Conservation (phyloP, 53 echinoderm and acorn worm genomes). For the Astropecten irregularis region DNA sequence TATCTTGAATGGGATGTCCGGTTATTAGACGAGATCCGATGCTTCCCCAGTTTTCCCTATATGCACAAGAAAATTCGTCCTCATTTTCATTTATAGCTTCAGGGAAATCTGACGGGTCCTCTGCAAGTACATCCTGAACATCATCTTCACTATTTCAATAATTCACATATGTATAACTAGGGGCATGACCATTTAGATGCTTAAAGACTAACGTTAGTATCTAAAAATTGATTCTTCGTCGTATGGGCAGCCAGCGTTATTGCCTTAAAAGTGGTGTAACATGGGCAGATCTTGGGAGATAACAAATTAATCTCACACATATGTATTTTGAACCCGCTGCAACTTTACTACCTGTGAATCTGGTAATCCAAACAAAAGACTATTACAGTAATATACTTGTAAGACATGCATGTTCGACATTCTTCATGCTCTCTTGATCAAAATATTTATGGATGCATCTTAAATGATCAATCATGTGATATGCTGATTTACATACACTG, state of each 20-base stretch:
- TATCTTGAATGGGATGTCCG: slow-evolving; percentile 9
- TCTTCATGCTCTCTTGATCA: slow-evolving; percentile 32
- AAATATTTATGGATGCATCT: slow-evolving; percentile 40
- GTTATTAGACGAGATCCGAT: neutral
- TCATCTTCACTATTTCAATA: neutral
- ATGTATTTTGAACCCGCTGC: slow-evolving; percentile 3
- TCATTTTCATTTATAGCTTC: no score
- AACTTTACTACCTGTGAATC: slow-evolving; percentile 25
- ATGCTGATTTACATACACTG: no score
- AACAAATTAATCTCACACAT: neutral
- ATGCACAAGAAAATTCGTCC: neutral
- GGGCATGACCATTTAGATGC: neutral
- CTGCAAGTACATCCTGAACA: no score
- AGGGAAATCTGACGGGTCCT: no score
- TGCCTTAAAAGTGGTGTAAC: slow-evolving; percentile 10
- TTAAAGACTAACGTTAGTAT: neutral
- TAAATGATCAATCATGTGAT: slow-evolving; percentile 22
- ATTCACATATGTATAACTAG: neutral
- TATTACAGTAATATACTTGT: slow-evolving; percentile 50
- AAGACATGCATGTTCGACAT: slow-evolving; percentile 33
- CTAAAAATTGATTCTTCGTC: neutral
- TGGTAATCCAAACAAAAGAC: slow-evolving; percentile 48
- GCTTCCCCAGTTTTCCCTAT: neutral
- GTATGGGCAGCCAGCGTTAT: slow-evolving; percentile 15
- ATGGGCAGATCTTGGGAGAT: neutral